Percentiles rank a stretch among this genome's conserved stretches.
Conservation (phyloP, 2,797 vertebrate species). For the Hemibagrus guttatus region DNA sequence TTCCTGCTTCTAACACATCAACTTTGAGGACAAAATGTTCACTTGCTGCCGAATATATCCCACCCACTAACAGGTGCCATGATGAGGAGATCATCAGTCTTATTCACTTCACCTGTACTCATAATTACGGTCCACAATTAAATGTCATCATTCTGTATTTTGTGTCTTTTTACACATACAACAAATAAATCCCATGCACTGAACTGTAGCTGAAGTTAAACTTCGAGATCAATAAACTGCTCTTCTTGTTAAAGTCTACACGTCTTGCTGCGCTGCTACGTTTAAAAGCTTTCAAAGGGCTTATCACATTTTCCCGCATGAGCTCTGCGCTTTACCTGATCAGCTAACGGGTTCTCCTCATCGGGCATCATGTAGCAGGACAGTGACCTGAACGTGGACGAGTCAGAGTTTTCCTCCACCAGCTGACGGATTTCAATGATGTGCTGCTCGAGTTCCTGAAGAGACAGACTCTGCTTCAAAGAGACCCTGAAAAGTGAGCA, state of each 20-base stretch:
- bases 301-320: not conserved
- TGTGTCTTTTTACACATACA: too few species aligned
- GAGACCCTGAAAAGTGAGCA: conserved; percentile 77
- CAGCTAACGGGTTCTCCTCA: conserved; percentile 85
- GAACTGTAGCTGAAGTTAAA: too few species aligned
- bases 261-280: not conserved
- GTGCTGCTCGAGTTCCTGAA: conserved; percentile 90
- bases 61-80: too few species aligned
- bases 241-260: not conserved
- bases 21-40: too few species aligned
- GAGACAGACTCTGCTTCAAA: conserved; percentile 89
- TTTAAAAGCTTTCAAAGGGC: not conserved
- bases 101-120: too few species aligned
- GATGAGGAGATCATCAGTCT: too few species aligned
- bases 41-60: too few species aligned
- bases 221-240: too few species aligned
- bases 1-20: too few species aligned
- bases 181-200: too few species aligned
- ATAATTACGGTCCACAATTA: too few species aligned
- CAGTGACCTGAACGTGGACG: conserved; percentile 67
- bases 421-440: conserved; percentile 83
- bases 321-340: conserved; percentile 77
- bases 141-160: not conserved
- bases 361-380: conserved; percentile 94
- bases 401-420: conserved; percentile 75